phyloP scores from a whole-genome alignment of 2,797 vertebrate genomes.

The Borostomias antarcticus region DNA sequence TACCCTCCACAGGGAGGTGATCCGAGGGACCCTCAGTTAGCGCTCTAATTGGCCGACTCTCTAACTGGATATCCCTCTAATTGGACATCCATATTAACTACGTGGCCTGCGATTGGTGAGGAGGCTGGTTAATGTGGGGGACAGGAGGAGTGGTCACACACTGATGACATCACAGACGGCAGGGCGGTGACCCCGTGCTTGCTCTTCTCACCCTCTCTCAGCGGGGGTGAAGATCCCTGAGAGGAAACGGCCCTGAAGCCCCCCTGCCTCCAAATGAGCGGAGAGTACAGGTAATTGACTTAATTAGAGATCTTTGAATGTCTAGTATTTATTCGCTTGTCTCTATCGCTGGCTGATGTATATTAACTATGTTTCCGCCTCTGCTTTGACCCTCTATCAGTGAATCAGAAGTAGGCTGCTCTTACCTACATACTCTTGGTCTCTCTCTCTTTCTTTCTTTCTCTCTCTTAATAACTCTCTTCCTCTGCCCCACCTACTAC shows the following conservation, averaged over 20 bases:
- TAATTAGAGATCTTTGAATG: background rate
- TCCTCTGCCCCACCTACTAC: too few species aligned
- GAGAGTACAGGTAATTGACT: background rate
- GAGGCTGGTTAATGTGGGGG: conserved; percentile 20
- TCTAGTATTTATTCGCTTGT: background rate
- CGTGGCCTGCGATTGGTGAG: conserved; percentile 2
- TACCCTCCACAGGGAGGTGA: background rate
- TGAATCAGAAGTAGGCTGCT: background rate
- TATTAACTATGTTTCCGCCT: background rate
- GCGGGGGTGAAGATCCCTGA: background rate
- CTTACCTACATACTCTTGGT: background rate
- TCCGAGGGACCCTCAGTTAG: background rate
- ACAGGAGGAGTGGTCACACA: conserved; percentile 24
- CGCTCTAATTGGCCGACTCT: conserved; percentile 39
- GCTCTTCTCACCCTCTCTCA: conserved; percentile 5
- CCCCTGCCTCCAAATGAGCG: background rate
- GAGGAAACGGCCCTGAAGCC: background rate
- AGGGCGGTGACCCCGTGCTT: background rate
- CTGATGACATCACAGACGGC: background rate
- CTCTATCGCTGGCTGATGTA: background rate
- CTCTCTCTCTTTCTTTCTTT: background rate
- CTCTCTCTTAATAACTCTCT: conserved; percentile 1
- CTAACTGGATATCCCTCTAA: conserved; percentile 33
- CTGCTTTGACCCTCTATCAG: background rate
- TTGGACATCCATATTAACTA: conserved; percentile 45